Base-by-base conservation (phyloP, 2,797 vertebrate genomes). In the Channa striata region DNA sequence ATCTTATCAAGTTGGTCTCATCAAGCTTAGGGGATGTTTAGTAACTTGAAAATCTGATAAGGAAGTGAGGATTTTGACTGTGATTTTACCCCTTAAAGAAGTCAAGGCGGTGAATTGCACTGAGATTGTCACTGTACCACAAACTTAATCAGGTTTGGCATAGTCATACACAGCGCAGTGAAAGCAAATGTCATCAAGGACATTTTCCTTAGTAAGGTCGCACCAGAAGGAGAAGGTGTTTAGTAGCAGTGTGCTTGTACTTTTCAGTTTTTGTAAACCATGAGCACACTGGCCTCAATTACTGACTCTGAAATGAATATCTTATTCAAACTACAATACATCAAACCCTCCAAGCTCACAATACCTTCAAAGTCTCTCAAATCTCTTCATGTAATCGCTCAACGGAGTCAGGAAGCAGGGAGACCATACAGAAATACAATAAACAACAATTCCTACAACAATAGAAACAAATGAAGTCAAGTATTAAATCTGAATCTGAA, bases 61-160 rank as follows among this genome's bases (percentile, higher is more conserved):
- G 72, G 63, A 84, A 61, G 71, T 71, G 74, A 64, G 83, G 81
- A 85, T 74, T 82, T 68, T 65, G 73, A 74, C 79, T 74, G 80
- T 77, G 81, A 65, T 68, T 83, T n/a, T 78, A 71, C 37, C 64
- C 61, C 74, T 76, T 60, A 72, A 79, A 83, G 75, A 64, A 40
- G 61, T 78, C 78, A 74, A 74, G 80, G 77, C 73, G 77, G 75
- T 84, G 78, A 89, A 84, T 84, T 85, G 83, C 51, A 74, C 72
- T 51, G 16, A 83, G 66, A 74, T 72, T 83, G 85, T 76, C 83
- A 68, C 57, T 64, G 47, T 37, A 33, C 58, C 70, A 46, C 58
- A 59, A 77, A 66, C 63, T 72, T 80, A 87, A 89, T 81, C 73
- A 80, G 72, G 74, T 82, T 75, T 86, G 79, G 53, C 74, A 63